Base-by-base conservation (phyloP, 2,797 vertebrate species). In the Molossus molossus region DNA sequence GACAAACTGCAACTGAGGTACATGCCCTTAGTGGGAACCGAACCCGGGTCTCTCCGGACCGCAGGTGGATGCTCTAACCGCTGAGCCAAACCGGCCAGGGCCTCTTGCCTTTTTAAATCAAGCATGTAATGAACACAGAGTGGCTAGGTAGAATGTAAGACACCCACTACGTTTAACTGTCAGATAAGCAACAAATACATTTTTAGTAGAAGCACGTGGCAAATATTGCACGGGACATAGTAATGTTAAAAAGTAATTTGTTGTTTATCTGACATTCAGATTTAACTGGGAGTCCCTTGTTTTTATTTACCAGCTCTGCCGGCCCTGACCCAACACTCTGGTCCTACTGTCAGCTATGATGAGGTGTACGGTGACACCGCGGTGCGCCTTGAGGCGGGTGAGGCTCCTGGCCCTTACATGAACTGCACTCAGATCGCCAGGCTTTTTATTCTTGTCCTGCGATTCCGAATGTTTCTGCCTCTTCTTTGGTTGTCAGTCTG, bases 341-440 rank as follows among this genome's bases (percentile, higher is more conserved):
- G 17, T n/a, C 33, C 45, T n/a, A 48, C 79, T 15, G 4, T 12
- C 11, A 1, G 13, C 55, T 15, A 2, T 2, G 15, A 23, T 10
- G 5, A 53, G 25, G 17, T 13, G 53, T 9, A 1, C 3, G 4
- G 65, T 5, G 77, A 60, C 10, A 37, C 21, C 0, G 0, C 18
- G 0, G 25, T 15, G 57, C 14, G 45, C 1, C 0, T 2, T 0
- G 6, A 15, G 55, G 45, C 0, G 0, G 13, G 18, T 1, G 5
- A 0, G 33, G 13, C 53, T 27, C 10, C 10, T 7, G 9, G 72
- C 45, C 12, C 65, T 25, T 9, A 2, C 9, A 7, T 11, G 55
- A 73, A 27, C 45, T 1, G 27, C 45, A 17, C 9, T 45, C 75
- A 23, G 7, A 9, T 2, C 1, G 21, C 50, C 80, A 1, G 1